Evolutionary conservation across 2,888 invertebrate species (phyloP), one percentile per base, ranked within the genome.

Genomic region (Metacarcinus magister): DNA sequence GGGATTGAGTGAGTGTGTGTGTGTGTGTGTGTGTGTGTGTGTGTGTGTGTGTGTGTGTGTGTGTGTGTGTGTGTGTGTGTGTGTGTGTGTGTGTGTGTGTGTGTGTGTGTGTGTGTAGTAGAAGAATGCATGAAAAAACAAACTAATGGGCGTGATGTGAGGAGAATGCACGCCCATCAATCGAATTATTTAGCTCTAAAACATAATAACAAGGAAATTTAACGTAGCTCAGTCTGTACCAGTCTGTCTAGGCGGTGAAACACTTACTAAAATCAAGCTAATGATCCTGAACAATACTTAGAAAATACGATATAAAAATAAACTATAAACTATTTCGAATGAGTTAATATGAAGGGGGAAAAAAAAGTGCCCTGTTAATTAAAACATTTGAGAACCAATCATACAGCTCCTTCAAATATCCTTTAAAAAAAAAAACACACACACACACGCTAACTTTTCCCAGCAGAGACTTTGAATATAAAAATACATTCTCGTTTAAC

Each of bases 11-110:
- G 67, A 16, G 32, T 82, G 82, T 82, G 82, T 82, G 82, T 32
- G 82, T 82, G 82, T 32, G 82, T 82, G 82, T 32, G 82, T 82
- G 82, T 32, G 82, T 82, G 82, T 32, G 82, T 82, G 82, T 32
- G 82, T 82, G 82, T 32, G 82, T 82, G 82, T 32, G 82, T 82
- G 82, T 32, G 82, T 82, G 82, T 32, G 82, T 82, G 82, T 32
- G 82, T 82, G 82, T 32, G 82, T 82, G 82, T 28, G 75, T 75
- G 75, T 28, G 75, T 75, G 75, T 28, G 75, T 75, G 75, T 28
- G 75, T 75, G 75, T 28, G 75, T 75, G 75, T 28, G 75, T 60
- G 82, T 82, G 82, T n/a, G 7, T 82, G 82, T 10, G 82, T 67
- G 67, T 10, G 67, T 23, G 67, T 67, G n/a, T n/a, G 60, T 60